phyloP scores from a whole-genome alignment of 2,113 vertebrate genomes.

The Chaetops frenatus region DNA sequence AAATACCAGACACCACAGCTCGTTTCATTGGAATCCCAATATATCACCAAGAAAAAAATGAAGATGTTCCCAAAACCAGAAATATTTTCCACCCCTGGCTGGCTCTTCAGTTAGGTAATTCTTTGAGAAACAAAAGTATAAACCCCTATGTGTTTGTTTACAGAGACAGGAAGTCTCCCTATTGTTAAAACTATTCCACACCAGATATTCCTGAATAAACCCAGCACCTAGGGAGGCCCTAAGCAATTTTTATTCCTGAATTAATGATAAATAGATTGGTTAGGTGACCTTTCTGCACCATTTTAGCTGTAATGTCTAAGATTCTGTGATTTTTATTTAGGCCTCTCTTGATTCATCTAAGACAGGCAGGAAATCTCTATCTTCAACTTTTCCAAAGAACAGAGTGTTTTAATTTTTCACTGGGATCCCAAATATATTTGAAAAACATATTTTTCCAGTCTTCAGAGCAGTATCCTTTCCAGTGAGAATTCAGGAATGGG shows the following conservation, averaged over 20 bases:
- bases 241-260: not conserved
- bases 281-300: not conserved
- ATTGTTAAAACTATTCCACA: not conserved
- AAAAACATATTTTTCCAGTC: not conserved
- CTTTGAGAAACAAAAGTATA: not conserved
- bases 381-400: not conserved
- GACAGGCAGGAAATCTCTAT: not conserved
- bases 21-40: not conserved
- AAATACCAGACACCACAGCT: not conserved
- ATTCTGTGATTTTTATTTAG: not conserved
- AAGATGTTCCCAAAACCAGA: not conserved
- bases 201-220: not conserved
- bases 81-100: not conserved
- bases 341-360: not conserved
- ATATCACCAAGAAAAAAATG: not conserved
- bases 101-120: not conserved
- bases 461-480: slow-evolving; percentile 9
- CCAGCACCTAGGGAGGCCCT: not conserved
- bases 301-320: not conserved
- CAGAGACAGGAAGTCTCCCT: not conserved
- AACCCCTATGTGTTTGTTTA: not conserved
- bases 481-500: not conserved
- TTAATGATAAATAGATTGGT: not conserved
- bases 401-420: not conserved
- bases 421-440: not conserved